Percentiles rank a stretch among this genome's conserved stretches.
These are phyloP conservation scores for Microcebus ravelobensis DNA, from an alignment of 2,113 vertebrate genomes.

Conservation along the genomic window DNA sequence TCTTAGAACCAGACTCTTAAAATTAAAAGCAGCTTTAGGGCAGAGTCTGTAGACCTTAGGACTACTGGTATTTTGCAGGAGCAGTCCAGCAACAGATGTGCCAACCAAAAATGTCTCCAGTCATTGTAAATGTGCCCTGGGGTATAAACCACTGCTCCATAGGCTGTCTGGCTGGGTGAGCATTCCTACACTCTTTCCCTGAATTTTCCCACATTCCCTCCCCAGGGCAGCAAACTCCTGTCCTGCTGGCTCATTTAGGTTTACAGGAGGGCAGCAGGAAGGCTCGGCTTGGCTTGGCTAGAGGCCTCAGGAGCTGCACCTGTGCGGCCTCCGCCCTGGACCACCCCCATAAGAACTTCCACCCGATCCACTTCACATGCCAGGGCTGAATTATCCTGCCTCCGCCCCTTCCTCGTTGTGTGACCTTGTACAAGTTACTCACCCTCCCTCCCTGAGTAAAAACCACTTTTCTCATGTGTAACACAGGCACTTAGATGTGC, in stretches of 20 bases:
- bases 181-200: too few species aligned
- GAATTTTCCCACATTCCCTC: too few species aligned
- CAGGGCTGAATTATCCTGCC: not conserved
- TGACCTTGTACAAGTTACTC: not conserved
- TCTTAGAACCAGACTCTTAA: not conserved
- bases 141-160: too few species aligned
- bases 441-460: not conserved
- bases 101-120: not conserved
- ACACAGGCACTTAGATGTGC: not conserved
- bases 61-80: not conserved
- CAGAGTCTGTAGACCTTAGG: not conserved
- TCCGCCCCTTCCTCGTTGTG: not conserved
- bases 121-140: not conserved
- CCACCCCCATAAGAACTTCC: too few species aligned
- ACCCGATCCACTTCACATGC: not conserved
- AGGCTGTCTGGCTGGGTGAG: not conserved
- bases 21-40: not conserved
- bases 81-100: not conserved
- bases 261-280: not conserved
- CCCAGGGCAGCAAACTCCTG: not conserved
- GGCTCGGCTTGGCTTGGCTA: too few species aligned
- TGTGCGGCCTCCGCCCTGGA: not conserved
- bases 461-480: not conserved
- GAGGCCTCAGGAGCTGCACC: not conserved
- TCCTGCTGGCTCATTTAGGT: not conserved